Percentiles rank a stretch among this genome's conserved stretches.
Evolutionary conservation across 1,140 invertebrate species (phyloP).

Genomic region (Apis laboriosa): DNA sequence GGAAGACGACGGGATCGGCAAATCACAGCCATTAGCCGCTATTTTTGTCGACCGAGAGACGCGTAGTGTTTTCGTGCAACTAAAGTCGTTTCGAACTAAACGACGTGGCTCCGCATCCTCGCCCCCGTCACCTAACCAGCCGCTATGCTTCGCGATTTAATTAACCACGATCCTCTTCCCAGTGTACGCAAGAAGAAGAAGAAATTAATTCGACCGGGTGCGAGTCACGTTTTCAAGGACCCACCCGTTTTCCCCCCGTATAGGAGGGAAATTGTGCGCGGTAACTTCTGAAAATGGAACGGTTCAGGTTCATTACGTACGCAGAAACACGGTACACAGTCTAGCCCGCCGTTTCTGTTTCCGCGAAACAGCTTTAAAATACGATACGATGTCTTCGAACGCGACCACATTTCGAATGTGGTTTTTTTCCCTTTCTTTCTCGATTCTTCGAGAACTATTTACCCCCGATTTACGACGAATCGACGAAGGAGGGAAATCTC

Average conservation of each 20-base stretch:
- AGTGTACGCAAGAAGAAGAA: background rate
- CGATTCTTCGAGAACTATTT: background rate
- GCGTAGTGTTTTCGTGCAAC: constrained; percentile 46
- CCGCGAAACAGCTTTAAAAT: constrained; percentile 26
- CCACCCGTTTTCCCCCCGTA: background rate
- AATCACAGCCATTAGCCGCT: constrained; percentile 56
- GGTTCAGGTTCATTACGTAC: background rate
- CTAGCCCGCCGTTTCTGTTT: background rate
- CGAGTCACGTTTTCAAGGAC: constrained; percentile 13
- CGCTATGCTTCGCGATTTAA: constrained; percentile 11
- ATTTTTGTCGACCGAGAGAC: constrained; percentile 54
- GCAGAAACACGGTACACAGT: background rate
- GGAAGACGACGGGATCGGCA: constrained; percentile 45
- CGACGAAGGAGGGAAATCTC: background rate
- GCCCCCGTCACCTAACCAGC: background rate
- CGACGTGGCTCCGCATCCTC: background rate
- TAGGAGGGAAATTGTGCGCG: too few relatives aligned
- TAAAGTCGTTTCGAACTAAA: constrained; percentile 47
- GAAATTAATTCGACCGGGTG: background rate
- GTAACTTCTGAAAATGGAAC: background rate
- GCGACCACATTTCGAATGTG: background rate
- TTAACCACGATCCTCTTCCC: background rate
- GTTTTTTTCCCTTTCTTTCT: background rate
- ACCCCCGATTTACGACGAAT: background rate
- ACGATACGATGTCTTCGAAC: constrained; percentile 3